Percentiles rank a stretch among this genome's conserved stretches.
Conservation (phyloP, 2,888 invertebrate genomes). For the Mesoligia furuncula region DNA sequence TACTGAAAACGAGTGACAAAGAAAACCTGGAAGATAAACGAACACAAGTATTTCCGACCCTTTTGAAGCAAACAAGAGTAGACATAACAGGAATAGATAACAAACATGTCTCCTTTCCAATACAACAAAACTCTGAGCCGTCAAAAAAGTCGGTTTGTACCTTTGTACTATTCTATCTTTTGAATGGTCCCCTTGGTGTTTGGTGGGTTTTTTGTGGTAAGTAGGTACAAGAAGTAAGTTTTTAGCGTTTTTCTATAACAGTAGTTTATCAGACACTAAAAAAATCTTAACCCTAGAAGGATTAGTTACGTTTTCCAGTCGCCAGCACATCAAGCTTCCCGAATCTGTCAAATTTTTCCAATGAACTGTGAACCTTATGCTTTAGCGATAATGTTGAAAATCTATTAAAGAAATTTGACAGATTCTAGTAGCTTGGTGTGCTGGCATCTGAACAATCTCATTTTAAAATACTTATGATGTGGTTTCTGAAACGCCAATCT, state of each 20-base stretch:
- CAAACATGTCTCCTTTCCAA: slow-evolving; percentile 36
- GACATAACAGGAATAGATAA: slow-evolving; percentile 51
- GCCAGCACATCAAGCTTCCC: too few species aligned
- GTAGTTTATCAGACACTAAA: neutral
- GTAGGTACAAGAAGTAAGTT: slow-evolving; percentile 13
- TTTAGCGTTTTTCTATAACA: slow-evolving; percentile 10
- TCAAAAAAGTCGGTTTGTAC: slow-evolving; percentile 34
- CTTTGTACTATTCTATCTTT: slow-evolving; percentile 36
- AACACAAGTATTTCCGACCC: neutral
- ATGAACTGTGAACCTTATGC: too few species aligned
- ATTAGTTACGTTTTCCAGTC: too few species aligned
- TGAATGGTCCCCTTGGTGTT: slow-evolving; percentile 26
- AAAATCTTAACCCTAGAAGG: neutral
- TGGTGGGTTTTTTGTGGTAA: slow-evolving; percentile 15
- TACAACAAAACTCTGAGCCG: slow-evolving; percentile 39
- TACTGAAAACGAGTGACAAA: neutral
- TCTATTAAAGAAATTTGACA: too few species aligned
- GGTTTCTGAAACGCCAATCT: too few species aligned
- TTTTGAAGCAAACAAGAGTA: slow-evolving; percentile 6
- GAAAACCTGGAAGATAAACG: slow-evolving; percentile 2
- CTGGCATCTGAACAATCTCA: too few species aligned
- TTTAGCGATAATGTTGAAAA: too few species aligned
- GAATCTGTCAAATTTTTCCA: too few species aligned
- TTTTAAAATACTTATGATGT: too few species aligned
- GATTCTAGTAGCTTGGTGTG: too few species aligned